Conservation (phyloP, 2,888 invertebrate species). For the Copidosoma aretas region DNA sequence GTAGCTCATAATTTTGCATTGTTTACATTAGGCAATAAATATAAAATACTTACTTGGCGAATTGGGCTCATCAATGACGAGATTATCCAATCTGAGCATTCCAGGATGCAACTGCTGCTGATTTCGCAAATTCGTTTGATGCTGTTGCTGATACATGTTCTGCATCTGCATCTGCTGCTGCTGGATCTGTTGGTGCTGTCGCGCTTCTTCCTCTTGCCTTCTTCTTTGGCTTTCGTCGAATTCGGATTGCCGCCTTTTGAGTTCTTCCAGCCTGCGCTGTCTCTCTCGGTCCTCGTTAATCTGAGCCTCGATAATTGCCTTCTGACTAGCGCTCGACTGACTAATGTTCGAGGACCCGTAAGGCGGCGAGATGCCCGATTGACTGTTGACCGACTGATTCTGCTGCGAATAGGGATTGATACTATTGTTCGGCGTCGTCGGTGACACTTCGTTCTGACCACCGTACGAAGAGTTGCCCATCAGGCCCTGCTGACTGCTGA, state of each 20-base stretch:
- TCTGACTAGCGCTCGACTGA: slow-evolving; percentile 50
- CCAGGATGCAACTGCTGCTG: slow-evolving; percentile 54
- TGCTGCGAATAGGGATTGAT: slow-evolving; percentile 37
- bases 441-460: slow-evolving; percentile 44
- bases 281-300: slow-evolving; percentile 62
- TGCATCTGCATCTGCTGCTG: slow-evolving; percentile 54
- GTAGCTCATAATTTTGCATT: background rate
- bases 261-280: slow-evolving; percentile 66
- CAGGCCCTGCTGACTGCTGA: slow-evolving; percentile 50
- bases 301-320: slow-evolving; percentile 34
- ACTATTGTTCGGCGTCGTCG: slow-evolving; percentile 23
- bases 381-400: slow-evolving; percentile 47
- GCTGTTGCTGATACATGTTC: slow-evolving; percentile 51
- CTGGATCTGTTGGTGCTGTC: slow-evolving; percentile 46
- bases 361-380: slow-evolving; percentile 44
- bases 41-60: slow-evolving; percentile 51
- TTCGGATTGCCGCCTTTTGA: slow-evolving; percentile 65
- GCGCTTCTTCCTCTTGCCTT: slow-evolving; percentile 61
- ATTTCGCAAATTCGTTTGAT: slow-evolving; percentile 50
- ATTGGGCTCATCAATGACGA: slow-evolving; percentile 59
- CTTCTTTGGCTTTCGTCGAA: slow-evolving; percentile 66
- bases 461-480: slow-evolving; percentile 36
- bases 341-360: slow-evolving; percentile 47
- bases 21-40: background rate
- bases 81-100: slow-evolving; percentile 59